Evolutionary conservation across 2,888 invertebrate species (phyloP).

Genomic region (Oscheius sp.): DNA sequence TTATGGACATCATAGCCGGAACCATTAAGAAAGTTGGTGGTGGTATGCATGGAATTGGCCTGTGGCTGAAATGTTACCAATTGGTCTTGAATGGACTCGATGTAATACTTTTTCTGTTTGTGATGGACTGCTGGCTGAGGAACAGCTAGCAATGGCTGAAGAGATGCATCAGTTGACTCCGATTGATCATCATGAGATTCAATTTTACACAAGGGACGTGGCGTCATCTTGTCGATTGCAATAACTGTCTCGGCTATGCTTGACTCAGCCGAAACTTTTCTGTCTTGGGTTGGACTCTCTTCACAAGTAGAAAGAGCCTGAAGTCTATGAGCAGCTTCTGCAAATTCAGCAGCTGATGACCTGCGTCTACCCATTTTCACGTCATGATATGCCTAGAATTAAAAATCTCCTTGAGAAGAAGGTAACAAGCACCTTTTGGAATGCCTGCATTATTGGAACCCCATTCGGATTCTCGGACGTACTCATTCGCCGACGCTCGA

Average conservation of each 20-base stretch:
- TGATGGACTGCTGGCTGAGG: constrained; percentile 29
- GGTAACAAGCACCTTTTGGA: constrained; percentile 54
- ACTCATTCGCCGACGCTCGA: constrained; percentile 41
- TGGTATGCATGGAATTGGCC: constrained; percentile 41
- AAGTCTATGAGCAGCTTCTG: background rate
- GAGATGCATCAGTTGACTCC: constrained; percentile 48
- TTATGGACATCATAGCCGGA: constrained; percentile 57
- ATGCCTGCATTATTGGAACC: constrained; percentile 57
- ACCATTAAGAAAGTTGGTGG: constrained; percentile 59
- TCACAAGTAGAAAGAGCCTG: constrained; percentile 30
- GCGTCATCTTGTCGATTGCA: constrained; percentile 34
- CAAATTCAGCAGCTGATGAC: constrained; percentile 29
- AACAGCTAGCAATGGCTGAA: constrained; percentile 42
- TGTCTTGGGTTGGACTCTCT: constrained; percentile 30
- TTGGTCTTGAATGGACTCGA: background rate
- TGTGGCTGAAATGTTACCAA: background rate
- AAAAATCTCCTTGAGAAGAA: too few species aligned
- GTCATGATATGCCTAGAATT: constrained; percentile 48
- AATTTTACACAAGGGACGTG: constrained; percentile 37
- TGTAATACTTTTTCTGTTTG: constrained; percentile 1
- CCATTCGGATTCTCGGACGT: constrained; percentile 52
- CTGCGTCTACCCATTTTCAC: constrained; percentile 38
- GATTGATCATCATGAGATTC: constrained; percentile 53
- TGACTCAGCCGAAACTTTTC: constrained; percentile 44
- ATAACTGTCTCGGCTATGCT: constrained; percentile 54